A percentile compares a stretch with the other conserved stretches of the same genome.
These are phyloP conservation scores for Macroteleia sp. DNA, from an alignment of 2,888 invertebrate genomes.

Conservation along the genomic window DNA sequence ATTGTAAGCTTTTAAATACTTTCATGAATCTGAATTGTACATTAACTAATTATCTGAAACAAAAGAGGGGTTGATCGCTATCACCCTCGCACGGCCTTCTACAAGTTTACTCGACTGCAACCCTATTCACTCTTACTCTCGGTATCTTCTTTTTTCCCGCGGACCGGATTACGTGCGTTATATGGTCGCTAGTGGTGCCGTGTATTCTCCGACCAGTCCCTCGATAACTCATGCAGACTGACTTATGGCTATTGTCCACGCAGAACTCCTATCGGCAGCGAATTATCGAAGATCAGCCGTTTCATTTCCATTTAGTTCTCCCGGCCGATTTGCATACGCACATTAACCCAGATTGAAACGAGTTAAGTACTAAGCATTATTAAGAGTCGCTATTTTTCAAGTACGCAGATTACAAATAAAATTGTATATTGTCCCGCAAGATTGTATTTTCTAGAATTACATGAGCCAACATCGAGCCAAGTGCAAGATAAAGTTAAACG, in stretches of 20 bases:
- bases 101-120: conserved; percentile 17
- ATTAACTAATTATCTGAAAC: conserved; percentile 19
- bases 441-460: conserved; percentile 50
- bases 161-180: conserved; percentile 61
- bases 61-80: conserved; percentile 35
- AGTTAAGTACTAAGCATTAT: conserved; percentile 54
- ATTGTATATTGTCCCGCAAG: conserved; percentile 42
- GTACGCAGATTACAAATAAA: conserved; percentile 25
- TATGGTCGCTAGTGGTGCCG: conserved; percentile 49
- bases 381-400: conserved; percentile 45
- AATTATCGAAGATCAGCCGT: conserved; percentile 62
- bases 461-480: conserved; percentile 16
- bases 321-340: conserved; percentile 50
- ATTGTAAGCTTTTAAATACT: too few relatives aligned
- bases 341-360: conserved; percentile 58
- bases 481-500: conserved; percentile 40
- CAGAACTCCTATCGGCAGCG: conserved; percentile 64
- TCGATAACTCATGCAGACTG: conserved; percentile 76
- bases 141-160: conserved; percentile 43
- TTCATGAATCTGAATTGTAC: too few relatives aligned
- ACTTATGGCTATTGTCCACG: conserved; percentile 76
- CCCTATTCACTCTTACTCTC: conserved; percentile 57
- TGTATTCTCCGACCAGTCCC: conserved; percentile 66
- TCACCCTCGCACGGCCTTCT: conserved; percentile 42
- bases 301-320: conserved; percentile 56